Percentiles rank a stretch among this genome's conserved stretches.
These are phyloP conservation scores for Morone chrysops DNA, from an alignment of 2,113 vertebrate species.

Conservation along the genomic window DNA sequence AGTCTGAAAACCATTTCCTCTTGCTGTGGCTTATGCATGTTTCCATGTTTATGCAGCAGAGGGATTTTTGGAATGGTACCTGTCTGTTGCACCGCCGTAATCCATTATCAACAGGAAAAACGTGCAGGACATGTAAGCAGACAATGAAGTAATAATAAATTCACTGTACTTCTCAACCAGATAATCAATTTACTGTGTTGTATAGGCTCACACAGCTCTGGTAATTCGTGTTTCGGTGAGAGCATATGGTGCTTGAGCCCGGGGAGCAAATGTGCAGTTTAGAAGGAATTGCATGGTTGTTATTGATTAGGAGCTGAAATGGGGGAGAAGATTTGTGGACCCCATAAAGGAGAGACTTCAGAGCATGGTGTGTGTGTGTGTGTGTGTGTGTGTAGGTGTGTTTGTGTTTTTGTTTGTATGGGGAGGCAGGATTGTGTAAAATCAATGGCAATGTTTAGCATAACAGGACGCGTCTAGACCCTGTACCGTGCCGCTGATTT, in stretches of 20 bases:
- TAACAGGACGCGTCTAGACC: slow-evolving; percentile 31
- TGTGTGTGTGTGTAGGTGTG: slow-evolving; percentile 17
- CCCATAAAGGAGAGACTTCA: slow-evolving; percentile 46
- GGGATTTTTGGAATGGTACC: slow-evolving; percentile 24
- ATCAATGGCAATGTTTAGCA: slow-evolving; percentile 42
- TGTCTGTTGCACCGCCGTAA: slow-evolving; percentile 45
- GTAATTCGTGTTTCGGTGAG: slow-evolving; percentile 55
- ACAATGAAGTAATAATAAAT: slow-evolving; percentile 71
- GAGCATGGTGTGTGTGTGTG: slow-evolving; percentile 20
- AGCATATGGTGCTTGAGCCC: slow-evolving; percentile 27
- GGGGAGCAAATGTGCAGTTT: slow-evolving; percentile 63
- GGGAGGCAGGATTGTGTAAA: background rate
- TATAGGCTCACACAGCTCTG: slow-evolving; percentile 33
- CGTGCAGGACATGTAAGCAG: slow-evolving; percentile 41
- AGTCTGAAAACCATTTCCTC: background rate
- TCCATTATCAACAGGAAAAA: slow-evolving; percentile 65
- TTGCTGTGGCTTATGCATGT: background rate
- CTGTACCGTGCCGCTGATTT: slow-evolving; percentile 7
- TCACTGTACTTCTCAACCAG: slow-evolving; percentile 60
- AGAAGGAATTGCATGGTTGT: slow-evolving; percentile 65
- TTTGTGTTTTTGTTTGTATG: background rate
- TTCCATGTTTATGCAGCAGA: slow-evolving; percentile 25
- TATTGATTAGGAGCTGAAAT: slow-evolving; percentile 73
- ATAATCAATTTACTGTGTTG: slow-evolving; percentile 73
- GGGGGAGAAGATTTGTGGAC: slow-evolving; percentile 59